Base-by-base conservation (phyloP, 1,140 invertebrate genomes). In the Drosophila nasuta region DNA sequence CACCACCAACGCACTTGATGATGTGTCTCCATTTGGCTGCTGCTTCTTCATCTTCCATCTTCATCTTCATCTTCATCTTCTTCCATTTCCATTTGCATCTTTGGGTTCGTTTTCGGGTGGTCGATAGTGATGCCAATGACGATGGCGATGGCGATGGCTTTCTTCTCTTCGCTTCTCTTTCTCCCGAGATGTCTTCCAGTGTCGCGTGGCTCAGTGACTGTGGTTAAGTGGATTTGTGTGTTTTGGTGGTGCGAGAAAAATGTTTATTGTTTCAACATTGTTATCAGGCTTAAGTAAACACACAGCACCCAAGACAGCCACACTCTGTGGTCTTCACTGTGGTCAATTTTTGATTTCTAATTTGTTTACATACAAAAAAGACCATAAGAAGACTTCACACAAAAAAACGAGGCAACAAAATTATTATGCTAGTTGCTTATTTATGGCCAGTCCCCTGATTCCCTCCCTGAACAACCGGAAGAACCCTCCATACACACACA, bases 231-330 rank as follows among this genome's bases (percentile, higher is more conserved):
- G 91, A 92, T 92, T 92, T 92, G 91, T 92, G 79, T 92, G 91
- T 92, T 92, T 87, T 87, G 75, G 69, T 79, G 81, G 77, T 85
- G 76, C 80, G 81, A 88, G 91, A 91, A 91, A 92, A 92, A 91
- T 92, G 91, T 92, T 92, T 92, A 92, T 92, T 92, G 91, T 92
- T 92, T 92, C 91, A 92, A 92, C 89, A 82, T 92, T 92, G 87
- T 92, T 92, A 92, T 92, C 91, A 92, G 75, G 58, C 75, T 77
- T 86, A 80, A 91, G 81, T 87, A 91, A 90, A 90, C 85, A 87
- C 63, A 68, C 62, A 51, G 15, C 57, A 58, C 43, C 78, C 63
- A 48, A 81, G 62, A 17, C 48, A 62, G 28, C 30, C 57, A 67
- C 30, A 54, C 7, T 11, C 10, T 57, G 15, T n/a, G 38, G n/a